Base-by-base conservation (phyloP, 1,140 invertebrate genomes). In the Pectinophora gossypiella region DNA sequence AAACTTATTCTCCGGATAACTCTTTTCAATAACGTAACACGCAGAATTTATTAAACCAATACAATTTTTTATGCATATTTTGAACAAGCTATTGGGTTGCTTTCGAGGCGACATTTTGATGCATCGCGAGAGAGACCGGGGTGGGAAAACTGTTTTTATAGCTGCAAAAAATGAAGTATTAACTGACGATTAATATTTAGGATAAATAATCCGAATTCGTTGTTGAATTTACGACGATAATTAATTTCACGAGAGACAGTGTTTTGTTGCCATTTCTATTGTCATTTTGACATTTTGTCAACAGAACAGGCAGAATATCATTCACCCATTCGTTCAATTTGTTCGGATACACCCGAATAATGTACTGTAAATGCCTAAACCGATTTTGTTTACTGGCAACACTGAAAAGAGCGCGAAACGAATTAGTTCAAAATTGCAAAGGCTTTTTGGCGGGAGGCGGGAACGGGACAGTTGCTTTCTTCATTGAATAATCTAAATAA, bases 1-100 rank as follows among this genome's bases (percentile, higher is more conserved):
- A 56, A 68, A 84, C 22, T 80, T 72, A 52, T 69, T 61, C 51
- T 85, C 81, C 13, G 72, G 64, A 63, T 72, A 79, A 61, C 56
- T 72, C 46, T 76, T 78, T 68, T 84, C 83, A 56, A 87, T 87
- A 57, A 72, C 56, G 65, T 77, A 82, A 71, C 82, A 85, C 70
- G 76, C 74, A 15, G 76, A 73, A 73, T 86, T 87, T 56, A 88
- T 85, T 55, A 86, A 62, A 61, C 55, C 63, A 61, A 87, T 75
- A 49, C 73, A 75, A 61, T 56, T 79, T 72, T 79, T 85, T 51
- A 85, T 65, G 58, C 80, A 78, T 19, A 81, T 58, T 62, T 78
- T 79, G 48, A 75, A 81, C 36, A 88, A 74, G 54, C 68, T 82
- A 76, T 46, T 60, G 9, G 86, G 86, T 52, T 87, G 82, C 66